A percentile compares a stretch with the other conserved stretches of the same genome.
Conservation (phyloP, 1,140 invertebrate genomes). For the Polypedilum pembai region DNA sequence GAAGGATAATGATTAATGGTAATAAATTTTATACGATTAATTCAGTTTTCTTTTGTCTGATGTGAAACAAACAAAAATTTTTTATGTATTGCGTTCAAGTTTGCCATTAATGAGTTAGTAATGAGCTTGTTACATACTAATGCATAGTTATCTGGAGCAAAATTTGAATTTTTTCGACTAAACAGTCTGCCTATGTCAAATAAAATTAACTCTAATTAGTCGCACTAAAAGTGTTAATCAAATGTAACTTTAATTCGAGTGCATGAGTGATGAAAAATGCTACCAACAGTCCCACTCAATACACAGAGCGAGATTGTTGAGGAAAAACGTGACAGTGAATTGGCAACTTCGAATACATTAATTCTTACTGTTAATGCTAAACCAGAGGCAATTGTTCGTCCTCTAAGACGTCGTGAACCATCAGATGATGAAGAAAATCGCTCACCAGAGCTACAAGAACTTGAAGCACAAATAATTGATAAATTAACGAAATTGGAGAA, state of each 20-base stretch:
- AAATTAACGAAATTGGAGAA: slow-evolving; percentile 23
- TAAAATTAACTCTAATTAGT: not conserved
- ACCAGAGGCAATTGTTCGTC: slow-evolving; percentile 20
- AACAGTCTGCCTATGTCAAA: not conserved
- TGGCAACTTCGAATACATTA: not conserved
- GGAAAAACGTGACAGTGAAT: not conserved
- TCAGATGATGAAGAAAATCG: slow-evolving; percentile 25
- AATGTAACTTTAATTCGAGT: not conserved
- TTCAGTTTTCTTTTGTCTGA: no score
- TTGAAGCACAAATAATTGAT: slow-evolving; percentile 24
- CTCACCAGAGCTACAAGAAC: not conserved
- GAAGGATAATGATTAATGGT: not conserved
- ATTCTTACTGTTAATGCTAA: not conserved
- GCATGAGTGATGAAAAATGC: not conserved
- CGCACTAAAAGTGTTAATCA: not conserved
- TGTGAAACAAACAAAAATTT: not conserved
- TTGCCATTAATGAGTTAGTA: not conserved
- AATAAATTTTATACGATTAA: not conserved
- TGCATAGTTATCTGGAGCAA: not conserved
- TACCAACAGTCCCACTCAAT: not conserved
- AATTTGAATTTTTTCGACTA: not conserved
- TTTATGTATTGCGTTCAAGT: slow-evolving; percentile 24
- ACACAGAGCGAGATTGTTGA: not conserved
- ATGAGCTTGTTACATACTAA: not conserved
- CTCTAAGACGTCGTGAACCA: not conserved